phyloP scores from a whole-genome alignment of 2,888 invertebrate genomes.

The Julus scanicus region DNA sequence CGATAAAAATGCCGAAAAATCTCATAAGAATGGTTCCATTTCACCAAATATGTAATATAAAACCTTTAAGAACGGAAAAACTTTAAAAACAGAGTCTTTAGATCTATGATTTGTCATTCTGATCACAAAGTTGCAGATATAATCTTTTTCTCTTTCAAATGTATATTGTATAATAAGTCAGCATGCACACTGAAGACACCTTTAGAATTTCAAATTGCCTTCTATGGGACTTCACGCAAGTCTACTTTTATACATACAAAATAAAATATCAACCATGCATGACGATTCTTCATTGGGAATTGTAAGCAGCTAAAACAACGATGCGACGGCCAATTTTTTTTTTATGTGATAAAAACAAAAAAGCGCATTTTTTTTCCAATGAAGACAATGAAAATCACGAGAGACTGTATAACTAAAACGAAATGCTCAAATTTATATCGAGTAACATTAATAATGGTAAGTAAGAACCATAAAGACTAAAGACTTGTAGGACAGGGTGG shows the following conservation, averaged over 20 bases:
- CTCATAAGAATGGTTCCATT: constrained; percentile 42
- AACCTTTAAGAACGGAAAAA: constrained; percentile 17
- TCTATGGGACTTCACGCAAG: constrained; percentile 6
- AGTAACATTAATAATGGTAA: background rate
- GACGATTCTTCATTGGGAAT: constrained; percentile 28
- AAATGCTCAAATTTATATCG: background rate
- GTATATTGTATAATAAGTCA: constrained; percentile 42
- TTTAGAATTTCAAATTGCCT: constrained; percentile 24
- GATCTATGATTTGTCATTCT: constrained; percentile 32
- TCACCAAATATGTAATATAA: constrained; percentile 30
- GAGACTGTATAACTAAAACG: background rate
- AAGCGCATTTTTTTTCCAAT: background rate
- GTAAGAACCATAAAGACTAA: background rate
- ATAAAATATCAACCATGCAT: constrained; percentile 27
- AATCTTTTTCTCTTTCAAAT: constrained; percentile 37
- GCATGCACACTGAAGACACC: constrained; percentile 35
- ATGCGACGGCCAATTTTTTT: background rate
- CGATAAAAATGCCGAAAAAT: constrained; percentile 14
- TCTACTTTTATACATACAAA: constrained; percentile 19
- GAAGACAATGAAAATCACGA: background rate
- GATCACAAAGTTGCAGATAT: constrained; percentile 36
- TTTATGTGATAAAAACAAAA: background rate
- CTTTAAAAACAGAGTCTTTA: constrained; percentile 17
- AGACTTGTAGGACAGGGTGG: background rate
- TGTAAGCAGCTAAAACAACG: background rate